Evolutionary conservation across 2,888 invertebrate species (phyloP).

Genomic region (Gymnosoma rotundatum): DNA sequence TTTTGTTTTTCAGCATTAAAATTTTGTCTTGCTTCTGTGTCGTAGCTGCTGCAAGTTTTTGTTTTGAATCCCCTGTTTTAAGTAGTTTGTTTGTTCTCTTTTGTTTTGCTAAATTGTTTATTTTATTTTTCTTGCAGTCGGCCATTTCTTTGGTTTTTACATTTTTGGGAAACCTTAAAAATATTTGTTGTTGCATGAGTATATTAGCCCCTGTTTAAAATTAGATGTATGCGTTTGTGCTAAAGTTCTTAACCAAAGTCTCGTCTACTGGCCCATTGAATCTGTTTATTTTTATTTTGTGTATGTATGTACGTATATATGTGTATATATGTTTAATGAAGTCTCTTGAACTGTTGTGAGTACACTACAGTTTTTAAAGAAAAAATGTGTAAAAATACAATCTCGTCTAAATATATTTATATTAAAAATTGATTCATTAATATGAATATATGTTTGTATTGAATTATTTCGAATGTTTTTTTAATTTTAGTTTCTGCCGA

Average conservation of each 20-base stretch:
- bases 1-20: neutral
- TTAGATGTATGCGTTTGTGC: neutral
- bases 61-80: conserved; percentile 8
- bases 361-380: conserved; percentile 8
- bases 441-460: too few relatives aligned
- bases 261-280: conserved; percentile 30
- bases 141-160: neutral
- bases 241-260: conserved; percentile 40
- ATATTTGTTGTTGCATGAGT: conserved; percentile 9
- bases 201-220: neutral
- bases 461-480: too few relatives aligned
- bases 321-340: neutral
- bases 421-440: too few relatives aligned
- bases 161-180: conserved; percentile 60
- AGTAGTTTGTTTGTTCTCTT: conserved; percentile 15
- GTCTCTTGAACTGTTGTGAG: conserved; percentile 28
- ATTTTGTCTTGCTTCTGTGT: conserved; percentile 4
- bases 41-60: neutral
- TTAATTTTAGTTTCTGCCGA: too few relatives aligned
- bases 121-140: conserved; percentile 11
- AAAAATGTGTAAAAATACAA: too few relatives aligned
- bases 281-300: conserved; percentile 6
- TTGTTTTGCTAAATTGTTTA: conserved; percentile 28
- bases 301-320: neutral
- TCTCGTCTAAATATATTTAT: too few relatives aligned